Base-by-base conservation (phyloP, 2,797 vertebrate genomes). In the Borostomias antarcticus region DNA sequence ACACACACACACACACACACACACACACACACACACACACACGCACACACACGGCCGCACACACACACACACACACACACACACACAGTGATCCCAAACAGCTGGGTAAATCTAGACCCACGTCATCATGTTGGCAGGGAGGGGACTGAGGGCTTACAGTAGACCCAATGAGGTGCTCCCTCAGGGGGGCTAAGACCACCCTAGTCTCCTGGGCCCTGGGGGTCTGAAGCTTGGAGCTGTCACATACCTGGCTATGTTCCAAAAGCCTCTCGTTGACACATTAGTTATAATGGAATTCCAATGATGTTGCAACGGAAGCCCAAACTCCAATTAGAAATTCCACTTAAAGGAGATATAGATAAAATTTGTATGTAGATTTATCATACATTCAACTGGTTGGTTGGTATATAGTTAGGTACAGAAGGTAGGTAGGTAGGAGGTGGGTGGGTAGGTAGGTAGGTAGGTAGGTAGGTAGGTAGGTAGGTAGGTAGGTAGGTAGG, bases 81-180 rank as follows among this genome's bases (percentile, higher is more conserved):
- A 45, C 3, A 61, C 60, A 51, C 60, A 50, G 53, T 71, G 72
- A 80, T 81, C 69, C 54, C 30, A 69, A 83, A 84, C 88, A 89
- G 86, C 86, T 89, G 82, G 73, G 76, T 81, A 82, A 87, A 87
- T 77, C 69, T 78, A 40, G 54, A 66, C 56, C 64, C 58, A 59
- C 61, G 63, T 68, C 69, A 57, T 56, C 59, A 56, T 74, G 77
- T 74, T 30, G 67, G 58, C 75, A 74, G 63, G 70, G 43, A 17
- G 37, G 70, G 68, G 60, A 53, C 40, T 32, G 32, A 33, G 57
- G 72, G 65, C 68, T 82, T 74, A 69, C n/a, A 59, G 61, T 2
- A 5, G 64, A 47, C 70, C 64, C 68, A 72, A 73, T 61, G 66
- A 77, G 76, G 66, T 82, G 77, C 76, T 69, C 65, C 75, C 61